Evolutionary conservation across 2,888 invertebrate species (phyloP).

Genomic region (Phengaris arion): DNA sequence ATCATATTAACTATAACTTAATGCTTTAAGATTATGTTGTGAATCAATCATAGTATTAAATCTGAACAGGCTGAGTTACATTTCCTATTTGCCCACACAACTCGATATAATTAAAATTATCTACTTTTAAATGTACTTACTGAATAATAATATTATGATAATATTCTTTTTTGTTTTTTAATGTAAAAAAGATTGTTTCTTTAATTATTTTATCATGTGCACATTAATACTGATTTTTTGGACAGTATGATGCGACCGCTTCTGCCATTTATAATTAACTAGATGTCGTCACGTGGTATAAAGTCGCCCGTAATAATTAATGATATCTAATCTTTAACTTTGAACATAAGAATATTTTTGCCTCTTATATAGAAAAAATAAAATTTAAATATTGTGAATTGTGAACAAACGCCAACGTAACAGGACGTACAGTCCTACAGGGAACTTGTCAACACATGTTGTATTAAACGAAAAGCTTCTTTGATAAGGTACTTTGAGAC

Average conservation of each 20-base stretch:
- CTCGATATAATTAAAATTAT: background rate
- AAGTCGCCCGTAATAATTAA: no score
- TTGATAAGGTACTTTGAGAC: background rate
- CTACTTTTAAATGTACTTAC: constrained; percentile 13
- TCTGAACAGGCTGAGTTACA: constrained; percentile 5
- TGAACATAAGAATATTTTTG: no score
- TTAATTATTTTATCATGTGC: background rate
- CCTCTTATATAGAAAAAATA: no score
- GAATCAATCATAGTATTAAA: constrained; percentile 65
- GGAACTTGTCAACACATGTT: background rate
- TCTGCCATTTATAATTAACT: background rate
- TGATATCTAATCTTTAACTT: no score
- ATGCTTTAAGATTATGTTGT: constrained; percentile 67
- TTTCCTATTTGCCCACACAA: constrained; percentile 27
- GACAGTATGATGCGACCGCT: background rate
- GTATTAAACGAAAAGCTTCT: background rate
- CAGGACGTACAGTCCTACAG: background rate
- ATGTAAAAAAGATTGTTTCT: background rate
- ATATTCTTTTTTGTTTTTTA: constrained; percentile 1
- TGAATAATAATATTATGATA: background rate
- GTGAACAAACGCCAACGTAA: no score
- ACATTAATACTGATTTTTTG: background rate
- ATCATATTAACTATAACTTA: constrained; percentile 76
- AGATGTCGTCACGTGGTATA: no score
- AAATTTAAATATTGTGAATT: no score